phyloP scores from a whole-genome alignment of 2,888 invertebrate genomes.

The Troides oblongomaculatus region DNA sequence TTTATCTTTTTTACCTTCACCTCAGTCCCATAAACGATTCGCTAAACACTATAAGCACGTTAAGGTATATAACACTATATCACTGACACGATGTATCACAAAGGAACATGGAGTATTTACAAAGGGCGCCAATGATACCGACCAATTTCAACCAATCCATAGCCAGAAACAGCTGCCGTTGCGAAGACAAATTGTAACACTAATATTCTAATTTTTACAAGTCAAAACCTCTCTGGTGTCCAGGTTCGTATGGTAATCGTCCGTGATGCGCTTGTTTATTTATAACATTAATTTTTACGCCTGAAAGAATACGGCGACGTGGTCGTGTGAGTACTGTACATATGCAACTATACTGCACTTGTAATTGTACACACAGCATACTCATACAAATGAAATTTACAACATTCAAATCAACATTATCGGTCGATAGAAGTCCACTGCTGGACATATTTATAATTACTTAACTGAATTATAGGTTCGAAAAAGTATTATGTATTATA shows the following conservation, averaged over 20 bases:
- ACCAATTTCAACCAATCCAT: slow-evolving; percentile 80
- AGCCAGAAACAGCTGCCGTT: slow-evolving; percentile 52
- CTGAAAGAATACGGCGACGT: slow-evolving; percentile 59
- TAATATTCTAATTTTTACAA: slow-evolving; percentile 39
- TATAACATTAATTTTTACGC: slow-evolving; percentile 81
- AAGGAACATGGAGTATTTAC: slow-evolving; percentile 10
- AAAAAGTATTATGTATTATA: no score
- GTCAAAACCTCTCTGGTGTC: slow-evolving; percentile 65
- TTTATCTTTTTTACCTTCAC: slow-evolving; percentile 11
- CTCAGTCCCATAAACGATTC: slow-evolving; percentile 2
- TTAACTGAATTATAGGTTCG: no score
- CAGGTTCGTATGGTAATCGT: slow-evolving; percentile 74
- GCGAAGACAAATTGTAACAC: slow-evolving; percentile 38
- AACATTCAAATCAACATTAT: no score
- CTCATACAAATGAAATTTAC: background rate
- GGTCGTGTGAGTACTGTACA: slow-evolving; percentile 39
- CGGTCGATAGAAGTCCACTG: no score
- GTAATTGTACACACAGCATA: background rate
- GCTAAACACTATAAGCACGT: slow-evolving; percentile 23
- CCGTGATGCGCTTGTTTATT: slow-evolving; percentile 65
- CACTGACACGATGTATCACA: slow-evolving; percentile 37
- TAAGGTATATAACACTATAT: slow-evolving; percentile 40
- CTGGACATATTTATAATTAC: no score
- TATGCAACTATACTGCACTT: slow-evolving; percentile 23
- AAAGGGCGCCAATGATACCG: slow-evolving; percentile 56